Conservation (phyloP, 2,797 vertebrate species). For the Lophura swinhoii region DNA sequence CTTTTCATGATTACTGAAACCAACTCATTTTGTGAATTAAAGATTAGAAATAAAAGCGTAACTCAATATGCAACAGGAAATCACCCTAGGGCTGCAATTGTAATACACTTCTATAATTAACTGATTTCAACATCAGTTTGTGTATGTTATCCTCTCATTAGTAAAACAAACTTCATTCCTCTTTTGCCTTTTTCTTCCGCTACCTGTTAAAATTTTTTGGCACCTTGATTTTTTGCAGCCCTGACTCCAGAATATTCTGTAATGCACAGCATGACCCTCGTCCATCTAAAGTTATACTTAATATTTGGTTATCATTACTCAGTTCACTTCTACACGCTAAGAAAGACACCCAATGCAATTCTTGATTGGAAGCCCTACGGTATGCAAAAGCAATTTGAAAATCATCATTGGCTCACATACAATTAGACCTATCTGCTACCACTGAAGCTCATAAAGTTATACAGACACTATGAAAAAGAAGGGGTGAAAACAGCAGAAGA, state of each 20-base stretch:
- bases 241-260: not conserved
- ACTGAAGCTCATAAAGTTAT: not conserved
- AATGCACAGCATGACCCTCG: not conserved
- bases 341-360: not conserved
- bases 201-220: not conserved
- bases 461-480: not conserved
- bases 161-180: not conserved
- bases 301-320: not conserved
- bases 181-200: not conserved
- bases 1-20: not conserved
- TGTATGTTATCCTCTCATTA: not conserved
- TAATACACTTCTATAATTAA: not conserved
- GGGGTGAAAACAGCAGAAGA: not conserved
- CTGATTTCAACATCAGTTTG: not conserved
- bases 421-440: not conserved
- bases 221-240: not conserved
- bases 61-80: not conserved
- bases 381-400: not conserved
- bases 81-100: not conserved
- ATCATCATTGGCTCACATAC: not conserved
- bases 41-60: not conserved
- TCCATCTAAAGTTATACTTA: not conserved
- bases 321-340: not conserved
- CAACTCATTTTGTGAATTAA: conserved; percentile 2
- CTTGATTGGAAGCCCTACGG: not conserved